A percentile compares a stretch with the other conserved stretches of the same genome.
These are phyloP conservation scores for Eutrigla gurnardus DNA, from an alignment of 2,797 vertebrate species.

Conservation along the genomic window DNA sequence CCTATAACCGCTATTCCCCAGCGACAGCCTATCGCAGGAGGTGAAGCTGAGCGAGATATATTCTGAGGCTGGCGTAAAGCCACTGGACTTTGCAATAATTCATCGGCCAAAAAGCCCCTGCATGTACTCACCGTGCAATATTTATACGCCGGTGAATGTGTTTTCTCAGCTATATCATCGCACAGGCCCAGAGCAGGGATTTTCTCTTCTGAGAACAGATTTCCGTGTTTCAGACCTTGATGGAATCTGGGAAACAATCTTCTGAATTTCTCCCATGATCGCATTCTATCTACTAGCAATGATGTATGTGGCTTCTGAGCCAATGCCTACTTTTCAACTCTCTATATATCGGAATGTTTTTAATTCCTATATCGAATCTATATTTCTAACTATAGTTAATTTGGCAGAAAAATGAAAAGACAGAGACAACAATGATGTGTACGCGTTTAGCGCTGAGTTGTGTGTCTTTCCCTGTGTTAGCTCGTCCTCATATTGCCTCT, in stretches of 20 bases:
- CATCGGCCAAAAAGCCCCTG: conserved; percentile 75
- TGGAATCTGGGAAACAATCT: conserved; percentile 53
- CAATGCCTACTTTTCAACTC: not conserved
- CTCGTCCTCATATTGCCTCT: not conserved
- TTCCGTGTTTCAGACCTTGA: conserved; percentile 45
- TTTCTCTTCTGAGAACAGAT: conserved; percentile 40
- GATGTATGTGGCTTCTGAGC: not conserved
- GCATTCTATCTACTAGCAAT: conserved; percentile 18
- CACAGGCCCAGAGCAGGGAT: conserved; percentile 52
- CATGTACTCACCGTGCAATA: conserved; percentile 77
- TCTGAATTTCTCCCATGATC: conserved; percentile 26
- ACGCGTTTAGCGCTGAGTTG: not conserved
- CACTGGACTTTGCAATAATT: conserved; percentile 80
- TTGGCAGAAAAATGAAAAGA: not conserved
- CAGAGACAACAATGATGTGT: not conserved
- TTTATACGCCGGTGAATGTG: conserved; percentile 75
- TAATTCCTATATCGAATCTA: not conserved
- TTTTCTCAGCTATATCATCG: conserved; percentile 62
- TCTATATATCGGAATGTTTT: not conserved
- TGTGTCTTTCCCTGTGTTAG: not conserved
- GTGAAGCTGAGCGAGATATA: conserved; percentile 66
- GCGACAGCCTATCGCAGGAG: conserved; percentile 64
- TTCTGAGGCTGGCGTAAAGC: conserved; percentile 68
- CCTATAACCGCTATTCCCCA: conserved; percentile 71
- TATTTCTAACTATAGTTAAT: not conserved